Percentiles rank a stretch among this genome's conserved stretches.
Evolutionary conservation across 2,888 invertebrate genomes (phyloP).

Genomic region (Notodromas monacha): DNA sequence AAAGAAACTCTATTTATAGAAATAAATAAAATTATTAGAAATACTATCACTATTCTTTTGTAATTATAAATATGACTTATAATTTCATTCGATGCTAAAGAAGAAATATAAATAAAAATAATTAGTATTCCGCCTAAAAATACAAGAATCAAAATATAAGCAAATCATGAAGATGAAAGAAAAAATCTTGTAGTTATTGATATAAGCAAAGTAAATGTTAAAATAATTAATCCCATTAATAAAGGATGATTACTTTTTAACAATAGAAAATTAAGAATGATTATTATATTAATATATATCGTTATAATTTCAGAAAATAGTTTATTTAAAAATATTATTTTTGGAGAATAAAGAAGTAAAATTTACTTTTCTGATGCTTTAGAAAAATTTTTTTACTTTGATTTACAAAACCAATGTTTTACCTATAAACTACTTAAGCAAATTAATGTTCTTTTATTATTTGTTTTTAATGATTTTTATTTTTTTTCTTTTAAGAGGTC

Average conservation of each 20-base stretch:
- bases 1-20: conserved; percentile 4
- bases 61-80: conserved; percentile 4
- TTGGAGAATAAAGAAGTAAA: conserved; percentile 7
- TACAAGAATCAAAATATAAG: conserved; percentile 12
- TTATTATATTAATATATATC: conserved; percentile 4
- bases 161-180: conserved; percentile 4
- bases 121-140: conserved; percentile 29
- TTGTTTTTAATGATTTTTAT: conserved; percentile 4
- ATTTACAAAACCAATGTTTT: conserved; percentile 34
- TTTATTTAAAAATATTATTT: conserved; percentile 7
- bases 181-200: not conserved
- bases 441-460: not conserved
- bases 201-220: not conserved
- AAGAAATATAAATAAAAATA: conserved; percentile 29
- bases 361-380: conserved; percentile 8
- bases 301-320: conserved; percentile 7
- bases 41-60: conserved; percentile 4
- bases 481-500: not conserved
- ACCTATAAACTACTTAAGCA: conserved; percentile 14
- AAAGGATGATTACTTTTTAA: conserved; percentile 4
- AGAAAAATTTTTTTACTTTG: conserved; percentile 20
- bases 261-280: conserved; percentile 4
- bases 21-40: conserved; percentile 4
- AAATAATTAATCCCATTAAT: conserved; percentile 1
- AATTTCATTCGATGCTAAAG: conserved; percentile 26